These are phyloP conservation scores for Poicephalus meyeri DNA, from an alignment of 2,113 vertebrate genomes.

Conservation along the genomic window DNA sequence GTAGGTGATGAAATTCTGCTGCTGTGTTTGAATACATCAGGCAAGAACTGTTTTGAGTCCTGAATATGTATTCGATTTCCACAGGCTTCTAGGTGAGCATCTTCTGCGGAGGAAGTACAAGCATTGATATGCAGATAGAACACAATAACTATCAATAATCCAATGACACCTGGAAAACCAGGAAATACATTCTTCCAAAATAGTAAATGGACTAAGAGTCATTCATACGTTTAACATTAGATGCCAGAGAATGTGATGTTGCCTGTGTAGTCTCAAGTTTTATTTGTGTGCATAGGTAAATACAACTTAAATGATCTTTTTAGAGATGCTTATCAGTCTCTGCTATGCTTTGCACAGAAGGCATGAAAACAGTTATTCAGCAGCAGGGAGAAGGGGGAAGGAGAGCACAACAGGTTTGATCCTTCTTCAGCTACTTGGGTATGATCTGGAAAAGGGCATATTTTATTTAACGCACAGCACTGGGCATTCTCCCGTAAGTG, in stretches of 20 bases:
- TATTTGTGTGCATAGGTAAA: neutral
- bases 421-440: neutral
- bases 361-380: neutral
- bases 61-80: conserved; percentile 34
- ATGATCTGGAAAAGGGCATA: neutral
- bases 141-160: conserved; percentile 7
- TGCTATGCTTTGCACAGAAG: neutral
- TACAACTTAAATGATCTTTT: neutral
- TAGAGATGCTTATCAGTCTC: neutral
- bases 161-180: neutral
- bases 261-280: neutral
- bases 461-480: neutral
- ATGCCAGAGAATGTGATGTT: neutral
- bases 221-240: neutral
- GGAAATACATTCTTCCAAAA: neutral
- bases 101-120: neutral
- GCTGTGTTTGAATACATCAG: conserved; percentile 55
- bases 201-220: neutral
- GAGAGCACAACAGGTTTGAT: neutral
- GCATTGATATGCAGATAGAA: conserved; percentile 27
- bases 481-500: neutral
- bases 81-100: neutral
- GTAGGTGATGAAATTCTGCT: conserved; percentile 66
- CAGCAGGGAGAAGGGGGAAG: neutral
- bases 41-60: conserved; percentile 32